phyloP scores from a whole-genome alignment of 2,888 invertebrate species.

The Callimorpha dominula region DNA sequence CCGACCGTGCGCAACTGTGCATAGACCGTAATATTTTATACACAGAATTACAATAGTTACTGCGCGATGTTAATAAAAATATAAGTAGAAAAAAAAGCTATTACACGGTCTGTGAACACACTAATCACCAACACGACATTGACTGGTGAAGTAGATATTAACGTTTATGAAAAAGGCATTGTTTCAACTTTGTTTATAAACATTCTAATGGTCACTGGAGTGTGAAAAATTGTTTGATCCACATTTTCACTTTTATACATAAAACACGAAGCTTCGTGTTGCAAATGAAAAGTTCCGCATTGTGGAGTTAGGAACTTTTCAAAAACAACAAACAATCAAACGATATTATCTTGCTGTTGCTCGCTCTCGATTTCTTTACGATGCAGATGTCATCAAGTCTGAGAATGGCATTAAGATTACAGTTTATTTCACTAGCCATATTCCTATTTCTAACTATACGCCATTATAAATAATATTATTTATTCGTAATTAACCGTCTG shows the following conservation, averaged over 20 bases:
- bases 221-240: not conserved
- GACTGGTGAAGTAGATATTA: slow-evolving; percentile 13
- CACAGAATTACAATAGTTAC: slow-evolving; percentile 8
- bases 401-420: no score
- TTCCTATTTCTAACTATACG: not conserved
- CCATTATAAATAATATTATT: not conserved
- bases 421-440: no score
- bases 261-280: no score
- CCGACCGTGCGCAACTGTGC: not conserved
- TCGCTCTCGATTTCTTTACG: no score
- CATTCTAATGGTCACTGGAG: not conserved
- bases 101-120: slow-evolving; percentile 43
- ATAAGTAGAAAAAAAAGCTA: slow-evolving; percentile 16
- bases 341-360: not conserved
- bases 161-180: slow-evolving; percentile 15
- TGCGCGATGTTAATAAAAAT: not conserved
- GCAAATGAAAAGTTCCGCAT: no score
- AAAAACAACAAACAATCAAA: no score
- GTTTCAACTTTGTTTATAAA: slow-evolving; percentile 9
- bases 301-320: no score
- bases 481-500: not conserved
- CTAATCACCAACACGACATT: slow-evolving; percentile 27
- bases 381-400: no score
- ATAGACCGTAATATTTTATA: slow-evolving; percentile 8
- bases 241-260: not conserved